These are phyloP conservation scores for Acanthococcus lagerstroemiae DNA, from an alignment of 2,888 invertebrate genomes.

Conservation along the genomic window DNA sequence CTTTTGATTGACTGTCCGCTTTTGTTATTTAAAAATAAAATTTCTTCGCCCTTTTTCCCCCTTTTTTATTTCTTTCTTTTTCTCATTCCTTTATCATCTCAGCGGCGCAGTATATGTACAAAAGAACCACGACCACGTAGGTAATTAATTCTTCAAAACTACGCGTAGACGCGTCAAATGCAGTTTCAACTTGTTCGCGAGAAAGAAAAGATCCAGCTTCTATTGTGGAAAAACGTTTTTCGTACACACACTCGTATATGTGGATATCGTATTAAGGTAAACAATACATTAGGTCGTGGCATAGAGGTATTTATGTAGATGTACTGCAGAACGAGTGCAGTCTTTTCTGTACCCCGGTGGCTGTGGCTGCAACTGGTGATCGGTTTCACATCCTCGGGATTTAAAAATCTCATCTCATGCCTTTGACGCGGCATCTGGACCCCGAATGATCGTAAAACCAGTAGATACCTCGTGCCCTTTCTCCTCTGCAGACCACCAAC, in stretches of 20 bases:
- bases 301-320: no score
- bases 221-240: no score
- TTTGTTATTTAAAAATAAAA: not conserved
- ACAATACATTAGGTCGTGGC: no score
- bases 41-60: not conserved
- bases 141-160: no score
- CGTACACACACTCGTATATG: no score
- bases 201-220: slow-evolving; percentile 15
- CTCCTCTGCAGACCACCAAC: slow-evolving; percentile 21
- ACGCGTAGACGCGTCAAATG: no score
- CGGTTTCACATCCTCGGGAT: slow-evolving; percentile 22
- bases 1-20: no score
- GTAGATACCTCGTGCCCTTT: not conserved
- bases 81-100: not conserved
- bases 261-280: no score
- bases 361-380: slow-evolving; percentile 15
- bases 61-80: not conserved
- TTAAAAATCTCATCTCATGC: slow-evolving; percentile 23
- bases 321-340: not conserved
- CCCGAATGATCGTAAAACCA: not conserved
- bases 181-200: slow-evolving; percentile 29
- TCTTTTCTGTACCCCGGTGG: slow-evolving; percentile 21
- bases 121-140: not conserved
- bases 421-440: slow-evolving; percentile 2
- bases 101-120: not conserved